phyloP scores from a whole-genome alignment of 2,888 invertebrate species.

The Lasioglossum figueresi region DNA sequence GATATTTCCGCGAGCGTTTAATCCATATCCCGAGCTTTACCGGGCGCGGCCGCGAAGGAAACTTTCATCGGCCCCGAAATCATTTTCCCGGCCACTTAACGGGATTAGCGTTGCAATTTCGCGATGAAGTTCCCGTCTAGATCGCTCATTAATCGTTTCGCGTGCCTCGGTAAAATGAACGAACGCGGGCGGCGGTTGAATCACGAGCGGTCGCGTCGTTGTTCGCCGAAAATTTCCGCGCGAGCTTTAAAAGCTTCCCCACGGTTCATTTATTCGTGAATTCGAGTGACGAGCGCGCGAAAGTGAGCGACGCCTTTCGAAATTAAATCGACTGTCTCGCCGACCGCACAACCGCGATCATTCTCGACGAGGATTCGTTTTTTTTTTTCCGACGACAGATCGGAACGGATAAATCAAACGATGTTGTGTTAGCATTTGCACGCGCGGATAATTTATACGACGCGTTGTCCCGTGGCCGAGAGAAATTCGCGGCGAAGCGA shows the following conservation, averaged over 20 bases:
- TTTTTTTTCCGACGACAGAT: constrained; percentile 5
- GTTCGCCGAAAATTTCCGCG: constrained; percentile 3
- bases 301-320: neutral
- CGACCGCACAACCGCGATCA: neutral
- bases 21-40: constrained; percentile 35
- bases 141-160: constrained; percentile 43
- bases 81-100: constrained; percentile 44
- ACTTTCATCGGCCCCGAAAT: constrained; percentile 50
- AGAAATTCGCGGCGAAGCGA: constrained; percentile 39
- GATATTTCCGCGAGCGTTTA: constrained; percentile 45
- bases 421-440: constrained; percentile 29
- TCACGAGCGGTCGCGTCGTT: neutral
- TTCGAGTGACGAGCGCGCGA: neutral
- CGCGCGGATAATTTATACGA: constrained; percentile 32
- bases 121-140: constrained; percentile 29
- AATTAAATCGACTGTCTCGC: constrained; percentile 2
- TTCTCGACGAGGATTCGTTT: neutral
- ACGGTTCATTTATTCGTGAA: neutral
- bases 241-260: neutral
- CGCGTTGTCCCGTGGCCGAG: neutral
- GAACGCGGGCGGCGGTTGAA: neutral
- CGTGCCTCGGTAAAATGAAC: constrained; percentile 34
- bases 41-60: constrained; percentile 28
- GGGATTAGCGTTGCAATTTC: constrained; percentile 51
- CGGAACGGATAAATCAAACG: constrained; percentile 29